Evolutionary conservation across 2,797 vertebrate species (phyloP).

Genomic region (Caiman crocodilus): DNA sequence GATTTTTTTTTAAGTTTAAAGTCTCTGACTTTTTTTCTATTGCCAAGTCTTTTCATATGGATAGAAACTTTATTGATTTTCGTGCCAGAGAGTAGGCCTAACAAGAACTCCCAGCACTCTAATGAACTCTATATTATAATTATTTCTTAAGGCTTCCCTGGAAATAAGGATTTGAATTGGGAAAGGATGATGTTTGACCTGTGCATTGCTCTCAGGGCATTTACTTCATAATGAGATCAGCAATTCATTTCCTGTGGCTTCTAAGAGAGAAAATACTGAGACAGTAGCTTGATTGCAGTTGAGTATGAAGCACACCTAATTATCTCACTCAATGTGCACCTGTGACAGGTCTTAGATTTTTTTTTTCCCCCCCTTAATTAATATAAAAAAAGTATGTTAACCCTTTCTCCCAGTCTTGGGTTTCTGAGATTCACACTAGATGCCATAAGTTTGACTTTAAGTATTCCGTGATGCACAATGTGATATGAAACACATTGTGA

Average conservation of each 20-base stretch:
- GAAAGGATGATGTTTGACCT: background rate
- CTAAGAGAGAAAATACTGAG: background rate
- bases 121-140: background rate
- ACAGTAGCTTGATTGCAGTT: background rate
- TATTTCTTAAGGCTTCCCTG: slow-evolving; percentile 11
- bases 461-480: background rate
- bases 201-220: background rate
- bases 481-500: background rate
- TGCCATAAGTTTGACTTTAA: background rate
- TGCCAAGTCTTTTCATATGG: background rate
- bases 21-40: background rate
- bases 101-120: background rate
- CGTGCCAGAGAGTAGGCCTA: background rate
- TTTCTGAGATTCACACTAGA: background rate
- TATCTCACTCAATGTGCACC: background rate
- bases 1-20: slow-evolving; percentile 4
- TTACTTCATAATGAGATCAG: background rate
- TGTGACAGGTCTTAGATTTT: background rate
- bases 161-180: background rate
- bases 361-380: background rate
- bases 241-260: slow-evolving; percentile 3
- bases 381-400: background rate
- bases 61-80: background rate
- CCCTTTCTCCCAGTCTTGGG: background rate
- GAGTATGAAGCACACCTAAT: slow-evolving; percentile 9